Base-by-base conservation (phyloP, 2,113 vertebrate genomes). In the Limnothrissa miodon region DNA sequence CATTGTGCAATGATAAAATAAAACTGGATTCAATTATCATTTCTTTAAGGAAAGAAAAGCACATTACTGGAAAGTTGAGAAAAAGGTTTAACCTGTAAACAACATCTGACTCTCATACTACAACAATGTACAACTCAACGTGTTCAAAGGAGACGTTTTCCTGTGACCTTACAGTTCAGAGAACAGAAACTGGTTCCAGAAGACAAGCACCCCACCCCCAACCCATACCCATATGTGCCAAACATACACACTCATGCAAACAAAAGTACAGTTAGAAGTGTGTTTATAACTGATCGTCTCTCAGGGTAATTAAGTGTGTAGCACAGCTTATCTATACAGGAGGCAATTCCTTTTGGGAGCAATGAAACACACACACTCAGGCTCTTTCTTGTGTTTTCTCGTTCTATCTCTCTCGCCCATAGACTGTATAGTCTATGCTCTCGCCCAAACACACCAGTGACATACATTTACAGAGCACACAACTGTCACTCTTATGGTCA, bases 281-380 rank as follows among this genome's bases (percentile, higher is more conserved):
- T 81, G 33, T 81, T 82, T 36, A 82, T 82, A 83, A 82, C 82
- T 86, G 33, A 62, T 15, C 5, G 36, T 78, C 45, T 29, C 19
- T 82, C 66, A 46, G 45, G 62, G 46, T n/a, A 82, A 48, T 17
- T 82, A 51, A 36, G 33, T 62, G 36, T 42, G 53, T 39, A 80
- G 44, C 51, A 11, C 1, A 17, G 46, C 39, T 78, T 45, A 70
- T 81, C n/a, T 17, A 29, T 80, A 23, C n/a, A 39, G 25, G 23
- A 39, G 39, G 17, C 33, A 79, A 45, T 25, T 23, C 39, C 85
- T 85, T 59, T 8, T 70, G 82, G 84, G 87, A 15, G 25, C 39
- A 53, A 39, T 44, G 19, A 56, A 45, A 78, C 79, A 81, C 39
- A 51, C n/a, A 29, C 46, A 46, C 79, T 7, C 39, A 5, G n/a